Conservation (phyloP, 2,113 vertebrate genomes). For the Vombatus ursinus region DNA sequence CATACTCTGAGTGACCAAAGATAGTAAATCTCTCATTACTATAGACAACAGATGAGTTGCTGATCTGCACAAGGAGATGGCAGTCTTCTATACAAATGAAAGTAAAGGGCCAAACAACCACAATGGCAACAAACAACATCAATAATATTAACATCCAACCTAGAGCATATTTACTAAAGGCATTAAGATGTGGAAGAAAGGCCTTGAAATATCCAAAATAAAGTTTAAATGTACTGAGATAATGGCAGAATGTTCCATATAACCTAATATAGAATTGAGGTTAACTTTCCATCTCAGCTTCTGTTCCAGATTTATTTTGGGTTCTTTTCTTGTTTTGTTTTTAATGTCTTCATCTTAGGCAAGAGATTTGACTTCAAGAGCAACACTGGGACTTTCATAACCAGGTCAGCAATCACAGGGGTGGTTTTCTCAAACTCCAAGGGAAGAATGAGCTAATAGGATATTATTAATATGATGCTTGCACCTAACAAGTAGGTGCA, state of each 20-base stretch:
- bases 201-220: too few relatives aligned
- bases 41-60: not conserved
- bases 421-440: slow-evolving; percentile 58
- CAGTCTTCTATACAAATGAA: not conserved
- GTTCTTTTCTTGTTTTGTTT: slow-evolving; percentile 9
- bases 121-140: not conserved
- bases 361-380: slow-evolving; percentile 37
- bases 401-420: slow-evolving; percentile 65
- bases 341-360: slow-evolving; percentile 28
- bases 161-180: not conserved
- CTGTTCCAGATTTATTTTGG: not conserved
- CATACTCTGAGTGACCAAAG: not conserved
- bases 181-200: not conserved
- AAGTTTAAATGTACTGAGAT: not conserved
- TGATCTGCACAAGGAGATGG: not conserved
- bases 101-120: not conserved
- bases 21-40: not conserved
- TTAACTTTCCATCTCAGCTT: not conserved
- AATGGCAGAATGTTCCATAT: not conserved
- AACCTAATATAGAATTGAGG: slow-evolving; percentile 1
- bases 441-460: slow-evolving; percentile 64
- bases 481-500: slow-evolving; percentile 41
- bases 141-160: not conserved
- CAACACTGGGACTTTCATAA: slow-evolving; percentile 61
- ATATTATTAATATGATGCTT: slow-evolving; percentile 58